phyloP scores from a whole-genome alignment of 64 coral and sea anemone species.

The Platygyra sinensis region DNA sequence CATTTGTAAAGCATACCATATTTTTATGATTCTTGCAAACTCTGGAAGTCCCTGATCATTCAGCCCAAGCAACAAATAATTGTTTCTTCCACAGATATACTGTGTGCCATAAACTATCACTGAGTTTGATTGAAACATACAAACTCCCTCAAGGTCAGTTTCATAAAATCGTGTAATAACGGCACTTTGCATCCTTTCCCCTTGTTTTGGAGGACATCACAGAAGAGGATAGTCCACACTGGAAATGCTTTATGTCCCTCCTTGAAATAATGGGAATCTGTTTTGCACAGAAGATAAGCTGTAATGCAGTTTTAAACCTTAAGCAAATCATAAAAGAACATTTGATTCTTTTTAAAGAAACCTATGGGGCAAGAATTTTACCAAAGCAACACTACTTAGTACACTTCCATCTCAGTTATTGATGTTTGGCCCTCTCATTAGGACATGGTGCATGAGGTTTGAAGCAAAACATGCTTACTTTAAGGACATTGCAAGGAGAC shows the following conservation, averaged over 20 bases:
- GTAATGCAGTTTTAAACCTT: background rate
- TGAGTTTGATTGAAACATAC: slow-evolving; percentile 4
- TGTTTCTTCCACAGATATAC: background rate
- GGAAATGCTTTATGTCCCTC: slow-evolving; percentile 8
- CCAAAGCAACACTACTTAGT: slow-evolving; percentile 53
- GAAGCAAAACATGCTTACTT: slow-evolving; percentile 25
- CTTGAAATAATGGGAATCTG: slow-evolving; percentile 30
- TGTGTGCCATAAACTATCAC: slow-evolving; percentile 15
- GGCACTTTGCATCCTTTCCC: background rate
- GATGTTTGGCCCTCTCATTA: slow-evolving; percentile 44
- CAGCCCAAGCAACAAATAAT: background rate
- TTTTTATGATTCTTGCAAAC: slow-evolving; percentile 13
- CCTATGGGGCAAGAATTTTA: background rate
- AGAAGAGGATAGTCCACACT: background rate
- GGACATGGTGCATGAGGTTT: slow-evolving; percentile 33
- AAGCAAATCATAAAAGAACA: slow-evolving; percentile 23
- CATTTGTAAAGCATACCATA: slow-evolving; percentile 7
- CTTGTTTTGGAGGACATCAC: slow-evolving; percentile 3
- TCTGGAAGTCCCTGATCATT: slow-evolving; percentile 12
- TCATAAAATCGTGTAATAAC: slow-evolving; percentile 12
- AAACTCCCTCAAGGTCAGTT: background rate
- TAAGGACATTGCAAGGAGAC: background rate
- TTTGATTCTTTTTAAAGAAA: slow-evolving; percentile 20
- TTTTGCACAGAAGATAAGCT: slow-evolving; percentile 14
- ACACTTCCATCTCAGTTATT: slow-evolving; percentile 7